Evolutionary conservation across 2,113 vertebrate genomes (phyloP).

Genomic region (Mobula birostris): DNA sequence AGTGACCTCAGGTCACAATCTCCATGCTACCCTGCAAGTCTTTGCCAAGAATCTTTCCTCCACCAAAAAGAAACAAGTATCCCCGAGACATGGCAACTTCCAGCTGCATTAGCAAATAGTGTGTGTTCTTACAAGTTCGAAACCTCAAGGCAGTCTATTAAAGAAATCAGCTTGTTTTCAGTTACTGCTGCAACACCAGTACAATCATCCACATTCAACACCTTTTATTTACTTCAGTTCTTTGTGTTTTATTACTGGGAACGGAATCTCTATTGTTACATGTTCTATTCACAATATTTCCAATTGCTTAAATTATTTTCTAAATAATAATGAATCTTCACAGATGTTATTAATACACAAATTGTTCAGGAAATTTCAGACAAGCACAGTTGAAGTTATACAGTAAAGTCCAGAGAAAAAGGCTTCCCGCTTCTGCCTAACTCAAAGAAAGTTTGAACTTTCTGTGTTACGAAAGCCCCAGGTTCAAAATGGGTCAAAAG

Average conservation of each 20-base stretch:
- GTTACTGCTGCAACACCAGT: neutral
- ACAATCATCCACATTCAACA: neutral
- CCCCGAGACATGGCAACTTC: neutral
- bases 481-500: too few species aligned
- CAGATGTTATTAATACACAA: too few species aligned
- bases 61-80: neutral
- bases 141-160: neutral
- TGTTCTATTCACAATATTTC: too few species aligned
- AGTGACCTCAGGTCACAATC: neutral
- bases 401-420: too few species aligned
- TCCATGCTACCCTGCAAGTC: neutral
- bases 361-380: too few species aligned
- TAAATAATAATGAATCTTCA: too few species aligned
- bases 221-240: neutral
- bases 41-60: neutral
- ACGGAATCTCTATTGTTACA: neutral
- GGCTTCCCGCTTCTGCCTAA: too few species aligned
- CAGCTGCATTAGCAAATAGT: neutral
- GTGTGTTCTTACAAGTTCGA: neutral
- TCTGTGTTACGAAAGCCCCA: too few species aligned
- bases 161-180: neutral
- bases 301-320: too few species aligned
- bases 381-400: too few species aligned
- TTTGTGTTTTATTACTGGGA: neutral
- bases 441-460: too few species aligned